phyloP scores from a whole-genome alignment of 2,113 vertebrate genomes.

The Empidonax alnorum region DNA sequence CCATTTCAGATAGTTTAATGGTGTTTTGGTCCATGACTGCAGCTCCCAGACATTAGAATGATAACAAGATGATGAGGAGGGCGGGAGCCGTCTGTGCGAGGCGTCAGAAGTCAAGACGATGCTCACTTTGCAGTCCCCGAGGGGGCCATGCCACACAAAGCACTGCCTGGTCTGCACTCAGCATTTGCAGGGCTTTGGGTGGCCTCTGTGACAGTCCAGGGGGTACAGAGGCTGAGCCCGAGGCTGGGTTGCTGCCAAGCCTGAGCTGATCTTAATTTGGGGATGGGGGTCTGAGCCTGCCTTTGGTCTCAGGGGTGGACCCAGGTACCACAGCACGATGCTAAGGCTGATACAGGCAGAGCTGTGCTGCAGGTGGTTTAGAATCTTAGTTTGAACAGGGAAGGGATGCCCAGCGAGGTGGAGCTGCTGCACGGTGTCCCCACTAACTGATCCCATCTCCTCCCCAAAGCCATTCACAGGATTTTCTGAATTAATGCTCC shows the following conservation, averaged over 20 bases:
- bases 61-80: conserved; percentile 55
- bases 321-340: rapidly evolving
- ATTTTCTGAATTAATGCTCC: conserved; percentile 39
- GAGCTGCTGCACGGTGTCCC: not conserved
- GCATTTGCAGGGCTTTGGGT: rapidly evolving
- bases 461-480: not conserved
- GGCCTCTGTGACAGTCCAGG: not conserved
- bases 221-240: not conserved
- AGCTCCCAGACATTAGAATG: conserved; percentile 46
- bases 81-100: not conserved
- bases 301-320: not conserved
- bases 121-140: rapidly evolving
- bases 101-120: not conserved
- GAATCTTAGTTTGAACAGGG: not conserved
- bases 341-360: not conserved
- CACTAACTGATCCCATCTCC: not conserved
- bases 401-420: not conserved
- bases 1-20: conserved; percentile 59
- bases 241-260: rapidly evolving
- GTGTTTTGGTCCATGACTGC: conserved; percentile 58
- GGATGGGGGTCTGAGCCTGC: not conserved
- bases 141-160: not conserved
- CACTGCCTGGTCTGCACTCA: not conserved
- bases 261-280: not conserved
- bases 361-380: not conserved